Base-by-base conservation (phyloP, 2,888 invertebrate species). In the Apeira syringaria region DNA sequence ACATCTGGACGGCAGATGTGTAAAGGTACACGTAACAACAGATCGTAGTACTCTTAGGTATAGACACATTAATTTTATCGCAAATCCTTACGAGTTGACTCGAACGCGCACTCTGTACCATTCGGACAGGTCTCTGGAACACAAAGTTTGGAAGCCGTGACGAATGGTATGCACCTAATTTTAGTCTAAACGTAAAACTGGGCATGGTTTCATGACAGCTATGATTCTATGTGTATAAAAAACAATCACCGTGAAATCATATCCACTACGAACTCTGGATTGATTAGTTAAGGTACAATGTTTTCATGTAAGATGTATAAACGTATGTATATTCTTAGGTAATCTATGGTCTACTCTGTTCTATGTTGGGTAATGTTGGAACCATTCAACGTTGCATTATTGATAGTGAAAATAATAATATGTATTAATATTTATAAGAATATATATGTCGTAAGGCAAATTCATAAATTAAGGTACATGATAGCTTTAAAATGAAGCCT, bases 51-150 rank as follows among this genome's bases (percentile, higher is more conserved):
- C 79, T 73, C 73, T 74, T 80, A 81, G 15, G 15, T 15, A 80
- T 72, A 83, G 78, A 82, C 83, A 88, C 83, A 80, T 83, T 81
- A 81, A 80, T 81, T 84, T 83, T 72, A 81, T 81, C 84, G 74
- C 75, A 84, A 75, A 77, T 87, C 91, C 95, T 95, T 95, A 95
- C 95, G 95, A 93, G 91, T 94, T 94, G 87, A 95, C 92, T 93
- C 94, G 94, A 92, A 95, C 94, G 92, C 94, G 94, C 92, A 94
- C 94, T 93, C 93, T 93, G 94, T 94, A 95, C 92, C 94, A 94
- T 91, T 94, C 94, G 88, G 93, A 93, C 90, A 95, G 92, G 89
- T 90, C 90, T 92, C 91, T 91, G 90, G 74, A 91, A 91, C 87
- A 90, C 78, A 90, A 89, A 90, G 80, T 79, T 68, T 81, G 77